Evolutionary conservation across 2,888 invertebrate species (phyloP), one percentile per base, ranked within the genome.

Genomic region (Sussaba pulchella): DNA sequence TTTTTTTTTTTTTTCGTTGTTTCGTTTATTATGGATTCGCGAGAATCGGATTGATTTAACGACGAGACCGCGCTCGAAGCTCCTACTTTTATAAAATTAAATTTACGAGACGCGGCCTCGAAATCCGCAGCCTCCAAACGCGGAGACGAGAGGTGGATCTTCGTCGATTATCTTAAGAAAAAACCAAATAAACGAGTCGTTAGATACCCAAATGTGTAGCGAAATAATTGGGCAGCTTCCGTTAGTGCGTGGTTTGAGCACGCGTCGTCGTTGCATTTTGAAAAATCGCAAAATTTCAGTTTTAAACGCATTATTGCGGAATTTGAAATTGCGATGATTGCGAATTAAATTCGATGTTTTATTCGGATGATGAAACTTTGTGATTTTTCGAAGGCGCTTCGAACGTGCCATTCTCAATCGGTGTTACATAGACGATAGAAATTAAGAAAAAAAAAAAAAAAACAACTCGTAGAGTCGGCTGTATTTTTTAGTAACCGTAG

Each of bases 401-500:
- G 63, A 74, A 45, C 64, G 69, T 76, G 63, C 50, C 77, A 73
- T 79, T 72, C 57, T n/a, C 67, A 57, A 79, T 83, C 50, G 74
- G 66, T 83, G 79, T 82, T 79, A n/a, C 6, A 31, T 31, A 76
- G 66, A 77, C 21, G 63, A 80, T 78, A 43, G 72, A 36, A 73
- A n/a, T n/a, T n/a, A n/a, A n/a, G n/a, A n/a, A n/a, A n/a, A n/a
- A n/a, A n/a, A n/a, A n/a, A n/a, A n/a, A n/a, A n/a, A n/a, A n/a
- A n/a, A 80, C 69, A 84, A 86, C 72, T 85, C 82, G 85, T 88
- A 87, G 85, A 87, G 86, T 83, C 89, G 88, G 86, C 83, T 89
- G 91, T 91, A 88, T 89, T 89, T 90, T 89, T 88, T 89, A 89
- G 89, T 83, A 83, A 82, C 76, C 72, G 81, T 78, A 88, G 83